These are phyloP conservation scores for Bembecia ichneumoniformis DNA, from an alignment of 2,888 invertebrate genomes.

Conservation along the genomic window DNA sequence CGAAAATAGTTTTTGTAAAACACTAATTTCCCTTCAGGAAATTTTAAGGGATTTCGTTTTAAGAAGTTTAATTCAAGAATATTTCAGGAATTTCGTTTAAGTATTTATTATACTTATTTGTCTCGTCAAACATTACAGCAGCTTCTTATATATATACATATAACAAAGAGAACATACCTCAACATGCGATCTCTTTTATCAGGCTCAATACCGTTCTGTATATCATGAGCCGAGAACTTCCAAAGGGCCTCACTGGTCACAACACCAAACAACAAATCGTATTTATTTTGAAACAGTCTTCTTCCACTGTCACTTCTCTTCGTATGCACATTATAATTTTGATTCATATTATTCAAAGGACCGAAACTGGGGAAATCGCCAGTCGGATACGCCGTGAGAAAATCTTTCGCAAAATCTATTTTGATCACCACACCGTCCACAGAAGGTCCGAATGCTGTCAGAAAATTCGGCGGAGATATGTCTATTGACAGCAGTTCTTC, in stretches of 20 bases:
- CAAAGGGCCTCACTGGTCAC: slow-evolving; percentile 94
- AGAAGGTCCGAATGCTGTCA: slow-evolving; percentile 92
- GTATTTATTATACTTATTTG: too few species aligned
- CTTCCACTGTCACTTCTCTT: slow-evolving; percentile 76
- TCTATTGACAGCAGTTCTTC: slow-evolving; percentile 82
- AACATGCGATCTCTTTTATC: slow-evolving; percentile 89
- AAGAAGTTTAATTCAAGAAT: too few species aligned
- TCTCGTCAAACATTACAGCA: too few species aligned
- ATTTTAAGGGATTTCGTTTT: too few species aligned
- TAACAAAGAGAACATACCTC: slow-evolving; percentile 29
- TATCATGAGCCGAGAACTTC: slow-evolving; percentile 87
- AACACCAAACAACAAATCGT: slow-evolving; percentile 91
- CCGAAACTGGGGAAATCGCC: slow-evolving; percentile 76
- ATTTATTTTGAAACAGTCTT: slow-evolving; percentile 75
- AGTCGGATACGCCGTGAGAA: slow-evolving; percentile 78
- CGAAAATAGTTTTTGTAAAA: too few species aligned
- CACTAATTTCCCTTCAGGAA: too few species aligned
- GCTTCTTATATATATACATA: too few species aligned
- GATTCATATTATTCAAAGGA: slow-evolving; percentile 70
- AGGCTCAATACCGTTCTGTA: slow-evolving; percentile 88
- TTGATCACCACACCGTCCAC: slow-evolving; percentile 95
- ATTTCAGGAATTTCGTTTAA: too few species aligned
- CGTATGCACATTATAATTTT: slow-evolving; percentile 67
- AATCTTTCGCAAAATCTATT: slow-evolving; percentile 86
- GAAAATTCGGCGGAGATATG: slow-evolving; percentile 84